Percentiles rank a stretch among this genome's conserved stretches.
These are phyloP conservation scores for Selenia dentaria DNA, from an alignment of 2,888 invertebrate species.

Conservation along the genomic window DNA sequence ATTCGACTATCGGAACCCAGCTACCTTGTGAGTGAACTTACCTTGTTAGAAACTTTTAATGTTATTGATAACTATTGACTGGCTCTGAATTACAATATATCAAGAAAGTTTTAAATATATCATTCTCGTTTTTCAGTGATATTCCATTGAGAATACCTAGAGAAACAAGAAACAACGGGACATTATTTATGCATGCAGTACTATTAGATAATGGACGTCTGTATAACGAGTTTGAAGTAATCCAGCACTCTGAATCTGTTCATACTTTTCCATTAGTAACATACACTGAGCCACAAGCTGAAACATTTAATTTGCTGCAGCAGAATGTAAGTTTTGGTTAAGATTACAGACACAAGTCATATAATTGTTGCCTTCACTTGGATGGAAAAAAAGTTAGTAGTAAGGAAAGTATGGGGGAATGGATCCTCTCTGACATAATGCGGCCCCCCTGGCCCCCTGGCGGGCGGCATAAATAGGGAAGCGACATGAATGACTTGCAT, in stretches of 20 bases:
- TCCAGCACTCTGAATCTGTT: slow-evolving; percentile 85
- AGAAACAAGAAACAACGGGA: slow-evolving; percentile 93
- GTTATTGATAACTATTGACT: no score
- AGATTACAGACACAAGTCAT: no score
- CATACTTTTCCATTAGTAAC: slow-evolving; percentile 89
- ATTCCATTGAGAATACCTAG: slow-evolving; percentile 88
- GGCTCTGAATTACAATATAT: no score
- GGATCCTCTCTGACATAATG: no score
- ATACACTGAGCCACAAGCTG: slow-evolving; percentile 89
- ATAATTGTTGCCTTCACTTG: no score
- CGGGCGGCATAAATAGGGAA: no score
- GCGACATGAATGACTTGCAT: no score
- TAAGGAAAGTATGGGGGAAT: no score
- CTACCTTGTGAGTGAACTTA: slow-evolving; percentile 60
- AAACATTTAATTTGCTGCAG: slow-evolving; percentile 89
- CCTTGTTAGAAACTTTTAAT: no score
- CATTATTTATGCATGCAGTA: slow-evolving; percentile 90
- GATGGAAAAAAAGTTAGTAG: no score
- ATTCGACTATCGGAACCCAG: slow-evolving; percentile 86
- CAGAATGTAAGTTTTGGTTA: slow-evolving; percentile 56
- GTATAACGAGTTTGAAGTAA: slow-evolving; percentile 82
- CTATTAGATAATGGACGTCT: slow-evolving; percentile 81
- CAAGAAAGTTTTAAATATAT: no score
- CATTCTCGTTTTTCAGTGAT: slow-evolving; percentile 75
- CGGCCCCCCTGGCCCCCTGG: no score